These are phyloP conservation scores for Operophtera brumata DNA, from an alignment of 2,888 invertebrate species.

Conservation along the genomic window DNA sequence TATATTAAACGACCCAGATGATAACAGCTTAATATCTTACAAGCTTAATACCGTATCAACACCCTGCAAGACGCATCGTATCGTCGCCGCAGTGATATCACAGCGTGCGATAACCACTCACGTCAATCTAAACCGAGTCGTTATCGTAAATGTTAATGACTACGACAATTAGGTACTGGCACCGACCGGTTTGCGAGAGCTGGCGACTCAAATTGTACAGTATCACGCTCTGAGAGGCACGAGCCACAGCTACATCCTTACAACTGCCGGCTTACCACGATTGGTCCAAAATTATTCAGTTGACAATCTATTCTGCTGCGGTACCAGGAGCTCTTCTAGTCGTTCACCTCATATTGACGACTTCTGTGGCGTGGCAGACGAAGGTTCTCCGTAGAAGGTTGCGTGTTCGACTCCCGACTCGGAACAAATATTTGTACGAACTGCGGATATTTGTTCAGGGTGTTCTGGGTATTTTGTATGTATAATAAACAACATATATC, in stretches of 20 bases:
- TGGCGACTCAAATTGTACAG: conserved; percentile 62
- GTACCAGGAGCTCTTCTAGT: no score
- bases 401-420: no score
- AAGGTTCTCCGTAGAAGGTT: no score
- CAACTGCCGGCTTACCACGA: no score
- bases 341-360: no score
- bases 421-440: no score
- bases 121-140: conserved; percentile 72
- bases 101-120: conserved; percentile 54
- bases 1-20: conserved; percentile 3
- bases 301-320: no score
- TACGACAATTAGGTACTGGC: conserved; percentile 65
- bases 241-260: not conserved
- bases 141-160: conserved; percentile 79
- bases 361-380: no score
- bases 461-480: no score
- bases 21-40: not conserved
- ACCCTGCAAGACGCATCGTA: conserved; percentile 13
- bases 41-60: conserved; percentile 8
- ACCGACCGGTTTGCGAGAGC: conserved; percentile 57
- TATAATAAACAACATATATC: no score
- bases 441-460: no score
- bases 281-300: no score
- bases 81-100: conserved; percentile 55
- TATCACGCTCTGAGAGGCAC: not conserved